Percentiles rank a stretch among this genome's conserved stretches.
These are phyloP conservation scores for Bubo scandiacus DNA, from an alignment of 2,113 vertebrate species.

Conservation along the genomic window DNA sequence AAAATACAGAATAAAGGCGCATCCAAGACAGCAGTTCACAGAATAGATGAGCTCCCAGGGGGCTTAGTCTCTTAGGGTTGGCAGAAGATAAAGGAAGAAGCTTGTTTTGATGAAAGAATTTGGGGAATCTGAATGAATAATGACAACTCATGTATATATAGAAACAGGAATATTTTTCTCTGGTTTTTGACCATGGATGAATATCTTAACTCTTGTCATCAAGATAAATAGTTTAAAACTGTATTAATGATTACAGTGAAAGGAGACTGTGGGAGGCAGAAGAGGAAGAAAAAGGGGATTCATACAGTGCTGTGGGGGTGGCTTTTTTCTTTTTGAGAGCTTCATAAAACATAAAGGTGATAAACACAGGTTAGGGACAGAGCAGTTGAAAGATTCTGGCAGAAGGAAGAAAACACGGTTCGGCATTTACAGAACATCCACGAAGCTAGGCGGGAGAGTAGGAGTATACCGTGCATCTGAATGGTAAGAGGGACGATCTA, in stretches of 20 bases:
- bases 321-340: neutral
- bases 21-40: neutral
- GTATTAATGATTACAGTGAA: conserved; percentile 42
- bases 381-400: neutral
- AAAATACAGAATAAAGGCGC: neutral
- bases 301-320: conserved; percentile 4
- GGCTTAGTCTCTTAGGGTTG: neutral
- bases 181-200: neutral
- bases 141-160: neutral
- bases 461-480: neutral
- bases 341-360: conserved; percentile 21
- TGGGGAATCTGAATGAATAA: conserved; percentile 17
- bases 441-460: neutral
- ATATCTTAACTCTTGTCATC: conserved; percentile 4
- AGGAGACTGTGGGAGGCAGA: conserved; percentile 9
- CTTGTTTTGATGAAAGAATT: conserved; percentile 45
- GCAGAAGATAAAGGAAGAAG: conserved; percentile 39
- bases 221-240: conserved; percentile 35
- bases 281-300: neutral
- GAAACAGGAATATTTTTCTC: neutral
- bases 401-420: conserved; percentile 1
- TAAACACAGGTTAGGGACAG: neutral
- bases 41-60: conserved; percentile 40
- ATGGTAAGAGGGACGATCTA: neutral
- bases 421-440: neutral